Conservation (phyloP, 2,888 invertebrate species). For the Brenthis daphne region DNA sequence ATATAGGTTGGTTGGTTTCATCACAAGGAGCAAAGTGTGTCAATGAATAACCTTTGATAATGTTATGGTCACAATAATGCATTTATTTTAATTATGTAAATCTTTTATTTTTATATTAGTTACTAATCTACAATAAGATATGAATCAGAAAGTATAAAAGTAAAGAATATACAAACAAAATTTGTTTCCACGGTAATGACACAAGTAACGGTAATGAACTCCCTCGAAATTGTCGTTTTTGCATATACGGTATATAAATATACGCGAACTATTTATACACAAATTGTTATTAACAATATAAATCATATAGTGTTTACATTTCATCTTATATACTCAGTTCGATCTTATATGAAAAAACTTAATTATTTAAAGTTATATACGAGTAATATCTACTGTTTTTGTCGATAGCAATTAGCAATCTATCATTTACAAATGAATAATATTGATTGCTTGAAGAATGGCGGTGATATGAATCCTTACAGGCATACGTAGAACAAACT, state of each 20-base stretch:
- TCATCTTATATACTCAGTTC: background rate
- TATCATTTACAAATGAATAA: too few species aligned
- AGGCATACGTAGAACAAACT: too few species aligned
- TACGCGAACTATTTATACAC: background rate
- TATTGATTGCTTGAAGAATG: too few species aligned
- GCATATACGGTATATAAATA: background rate
- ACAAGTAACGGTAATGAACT: too few species aligned
- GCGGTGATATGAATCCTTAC: too few species aligned
- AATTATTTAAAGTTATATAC: background rate
- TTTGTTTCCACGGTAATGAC: background rate
- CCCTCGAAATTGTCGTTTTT: too few species aligned
- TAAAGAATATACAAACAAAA: background rate
- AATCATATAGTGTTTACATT: slow-evolving; percentile 3
- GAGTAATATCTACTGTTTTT: too few species aligned
- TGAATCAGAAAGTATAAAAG: background rate
- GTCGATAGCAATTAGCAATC: too few species aligned
- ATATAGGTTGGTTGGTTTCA: slow-evolving; percentile 10
- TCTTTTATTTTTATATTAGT: slow-evolving; percentile 17
- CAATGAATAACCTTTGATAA: slow-evolving; percentile 8
- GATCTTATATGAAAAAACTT: background rate
- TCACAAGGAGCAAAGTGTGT: slow-evolving; percentile 7
- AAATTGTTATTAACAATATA: slow-evolving; percentile 6
- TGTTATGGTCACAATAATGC: slow-evolving; percentile 32
- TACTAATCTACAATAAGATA: slow-evolving; percentile 2
- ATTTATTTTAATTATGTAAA: slow-evolving; percentile 25